Evolutionary conservation across 2,113 vertebrate genomes (phyloP), one percentile per base, ranked within the genome.

Genomic region (Psilopogon haemacephalus): DNA sequence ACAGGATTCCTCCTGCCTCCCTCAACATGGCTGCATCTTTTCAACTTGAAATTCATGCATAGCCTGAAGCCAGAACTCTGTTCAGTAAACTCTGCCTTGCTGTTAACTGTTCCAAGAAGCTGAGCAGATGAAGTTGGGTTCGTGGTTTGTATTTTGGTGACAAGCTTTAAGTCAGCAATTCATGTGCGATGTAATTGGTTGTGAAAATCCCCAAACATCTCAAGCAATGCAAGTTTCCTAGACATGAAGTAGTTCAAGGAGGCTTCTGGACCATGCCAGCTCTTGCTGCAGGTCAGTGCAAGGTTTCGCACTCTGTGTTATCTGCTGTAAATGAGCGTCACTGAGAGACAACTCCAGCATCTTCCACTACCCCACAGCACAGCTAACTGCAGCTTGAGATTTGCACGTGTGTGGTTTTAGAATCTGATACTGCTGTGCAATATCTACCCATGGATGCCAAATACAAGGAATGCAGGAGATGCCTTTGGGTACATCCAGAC

Each of bases 271-370:
- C 24, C 33, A 13, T 3, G 7, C 7, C 40, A 76, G 65, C 2
- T 18, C 17, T 2, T 3, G 5, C 58, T 18, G 30, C 44, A 77
- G n/a, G 52, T 54, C 37, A 46, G 52, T 11, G 26, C 33, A 26
- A 4, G 7, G 15, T 17, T 59, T 46, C 1, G 1, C 23, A 50
- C 12, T 33, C n/a, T 26, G 5, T 1, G 18, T 30, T 18, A 14
- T 7, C 63, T 69, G 42, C 58, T 59, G 44, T 26, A 64, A 58
- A 15, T 3, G 5, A 81, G 33, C 33, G 19, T 28, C 62, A 52
- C 27, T 12, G 13, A 70, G n/a, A 28, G 42, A 52, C 37, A 58
- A 12, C 24, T 74, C 75, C 44, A 65, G 52, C 58, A 86, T 35
- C 81, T 33, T 60, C 58, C 5, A 5, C 38, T 24, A 7, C 13